Conservation (phyloP, 2,888 invertebrate species). For the Eristalinus aeneus region DNA sequence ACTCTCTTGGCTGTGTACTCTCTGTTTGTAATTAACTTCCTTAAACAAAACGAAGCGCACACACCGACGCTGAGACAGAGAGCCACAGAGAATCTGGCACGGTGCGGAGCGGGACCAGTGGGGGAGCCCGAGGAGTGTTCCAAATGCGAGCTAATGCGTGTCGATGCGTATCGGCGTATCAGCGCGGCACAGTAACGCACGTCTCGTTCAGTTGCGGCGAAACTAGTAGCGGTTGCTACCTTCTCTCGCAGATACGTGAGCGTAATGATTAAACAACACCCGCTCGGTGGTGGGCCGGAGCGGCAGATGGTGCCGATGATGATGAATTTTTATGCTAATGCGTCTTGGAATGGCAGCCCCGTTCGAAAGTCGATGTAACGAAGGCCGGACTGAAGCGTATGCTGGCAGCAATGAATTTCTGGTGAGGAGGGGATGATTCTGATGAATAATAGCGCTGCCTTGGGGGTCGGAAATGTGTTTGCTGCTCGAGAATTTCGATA, state of each 20-base stretch:
- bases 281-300: not conserved
- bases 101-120: not conserved
- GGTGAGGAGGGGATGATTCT: not conserved
- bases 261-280: slow-evolving; percentile 5
- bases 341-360: not conserved
- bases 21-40: slow-evolving; percentile 48
- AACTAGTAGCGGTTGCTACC: not conserved
- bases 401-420: not conserved
- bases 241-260: slow-evolving; percentile 30
- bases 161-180: slow-evolving; percentile 27
- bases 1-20: slow-evolving; percentile 5
- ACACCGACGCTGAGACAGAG: not conserved
- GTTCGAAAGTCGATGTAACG: not conserved
- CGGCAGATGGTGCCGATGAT: slow-evolving; percentile 1
- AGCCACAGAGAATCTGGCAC: not conserved
- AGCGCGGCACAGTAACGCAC: slow-evolving; percentile 3
- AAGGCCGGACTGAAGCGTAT: not conserved
- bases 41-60: slow-evolving; percentile 18
- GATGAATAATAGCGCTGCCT: not conserved
- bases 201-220: not conserved
- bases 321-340: slow-evolving; percentile 13
- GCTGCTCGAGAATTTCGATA: not conserved
- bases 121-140: slow-evolving; percentile 4
- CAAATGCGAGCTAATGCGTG: slow-evolving; percentile 35
- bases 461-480: not conserved